Base-by-base conservation (phyloP, 2,113 vertebrate genomes). In the Cisticola juncidis region DNA sequence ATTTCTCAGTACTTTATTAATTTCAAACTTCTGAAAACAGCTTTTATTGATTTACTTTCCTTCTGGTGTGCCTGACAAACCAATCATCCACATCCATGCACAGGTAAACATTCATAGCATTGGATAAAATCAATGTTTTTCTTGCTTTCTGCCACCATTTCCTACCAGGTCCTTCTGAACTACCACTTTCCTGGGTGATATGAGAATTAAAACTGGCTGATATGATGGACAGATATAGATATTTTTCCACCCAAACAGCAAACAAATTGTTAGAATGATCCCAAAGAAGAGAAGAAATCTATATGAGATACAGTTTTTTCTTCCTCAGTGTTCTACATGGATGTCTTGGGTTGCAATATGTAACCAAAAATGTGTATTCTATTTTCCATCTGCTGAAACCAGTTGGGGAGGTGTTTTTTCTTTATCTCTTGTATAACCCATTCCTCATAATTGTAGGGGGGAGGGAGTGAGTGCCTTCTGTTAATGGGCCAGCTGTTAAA, bases 31-130 rank as follows among this genome's bases (percentile, higher is more conserved):
- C 24, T 72, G 17, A 82, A 47, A 88, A 80, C 18, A 82, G 61
- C n/a, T 86, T 88, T 83, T 80, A 88, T 61, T 88, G 82, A 95
- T 86, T 86, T 90, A 35, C 35, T 53, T 81, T 87, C n/a, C 24
- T 25, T 90, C 38, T 66, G 9, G n/a, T 36, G 22, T 58, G 36
- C 48, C 57, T 80, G 70, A 60, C 33, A 90, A 90, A 87, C 56
- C 42, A 92, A 26, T 42, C 54, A 84, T 65, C 15, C 53, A 23
- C 56, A 57, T 29, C 29, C 69, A 70, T 3, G 2, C 28, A 77
- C 14, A 77, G 24, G 24, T 26, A 84, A 81, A 90, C 31, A 76
- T 76, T 21, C 17, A 3, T 28, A 76, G 9, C 33, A 53, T 44
- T 69, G 36, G 42, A 48, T 48, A 62, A 95, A 90, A 83, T 65